phyloP scores from a whole-genome alignment of 2,113 vertebrate genomes.

The Labeo catla region DNA sequence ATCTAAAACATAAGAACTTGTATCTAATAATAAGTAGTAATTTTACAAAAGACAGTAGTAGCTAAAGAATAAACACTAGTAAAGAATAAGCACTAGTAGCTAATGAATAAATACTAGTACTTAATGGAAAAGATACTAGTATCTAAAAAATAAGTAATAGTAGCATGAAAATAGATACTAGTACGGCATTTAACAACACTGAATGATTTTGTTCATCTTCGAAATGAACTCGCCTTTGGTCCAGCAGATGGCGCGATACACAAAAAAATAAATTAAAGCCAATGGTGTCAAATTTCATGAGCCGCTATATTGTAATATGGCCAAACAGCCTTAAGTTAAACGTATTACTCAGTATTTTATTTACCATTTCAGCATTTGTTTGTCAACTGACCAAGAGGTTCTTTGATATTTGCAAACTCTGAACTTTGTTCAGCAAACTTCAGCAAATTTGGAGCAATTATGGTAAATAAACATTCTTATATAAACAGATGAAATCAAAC shows the following conservation, averaged over 20 bases:
- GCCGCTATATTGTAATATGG: background rate
- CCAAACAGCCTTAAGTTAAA: background rate
- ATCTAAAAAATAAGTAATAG: no score
- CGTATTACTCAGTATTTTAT: background rate
- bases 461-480: conserved; percentile 43
- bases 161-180: no score
- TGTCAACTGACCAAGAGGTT: background rate
- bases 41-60: no score
- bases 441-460: conserved; percentile 35
- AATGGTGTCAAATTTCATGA: background rate
- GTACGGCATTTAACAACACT: background rate
- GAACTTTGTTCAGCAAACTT: background rate
- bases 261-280: background rate
- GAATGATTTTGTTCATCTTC: background rate
- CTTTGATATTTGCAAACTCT: background rate
- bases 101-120: no score
- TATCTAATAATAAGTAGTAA: no score
- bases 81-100: no score
- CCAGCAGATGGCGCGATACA: background rate
- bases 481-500: conserved; percentile 58
- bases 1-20: no score
- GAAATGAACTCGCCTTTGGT: background rate
- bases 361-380: background rate
- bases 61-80: no score
- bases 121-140: no score